phyloP scores from a whole-genome alignment of 2,113 vertebrate species.

The Atractosteus spatula region DNA sequence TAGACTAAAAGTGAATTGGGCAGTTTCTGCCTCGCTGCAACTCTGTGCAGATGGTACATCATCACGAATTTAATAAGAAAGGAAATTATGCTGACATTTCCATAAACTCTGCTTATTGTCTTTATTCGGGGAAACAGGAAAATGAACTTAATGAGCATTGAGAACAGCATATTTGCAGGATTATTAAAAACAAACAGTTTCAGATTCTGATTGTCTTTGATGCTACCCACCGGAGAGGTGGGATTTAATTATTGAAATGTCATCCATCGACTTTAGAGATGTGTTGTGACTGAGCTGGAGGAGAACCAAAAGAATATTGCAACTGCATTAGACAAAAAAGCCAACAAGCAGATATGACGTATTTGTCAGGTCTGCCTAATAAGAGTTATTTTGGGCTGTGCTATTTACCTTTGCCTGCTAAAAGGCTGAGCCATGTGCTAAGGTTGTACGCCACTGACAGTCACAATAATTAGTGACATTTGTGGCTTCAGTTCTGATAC shows the following conservation, averaged over 20 bases:
- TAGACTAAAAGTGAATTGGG: background rate
- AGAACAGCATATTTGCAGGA: background rate
- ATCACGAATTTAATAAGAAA: background rate
- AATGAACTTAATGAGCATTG: background rate
- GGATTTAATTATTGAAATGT: conserved; percentile 33
- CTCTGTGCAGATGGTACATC: background rate
- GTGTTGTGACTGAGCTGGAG: background rate
- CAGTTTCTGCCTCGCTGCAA: background rate
- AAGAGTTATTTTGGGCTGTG: background rate
- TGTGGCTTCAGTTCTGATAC: no score
- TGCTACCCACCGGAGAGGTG: background rate
- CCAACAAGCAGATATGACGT: background rate
- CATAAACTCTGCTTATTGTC: background rate
- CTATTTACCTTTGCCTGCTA: background rate
- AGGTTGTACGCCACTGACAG: background rate
- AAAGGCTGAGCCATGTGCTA: background rate
- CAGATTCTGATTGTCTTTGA: background rate
- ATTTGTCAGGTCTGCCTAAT: background rate
- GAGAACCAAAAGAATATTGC: background rate
- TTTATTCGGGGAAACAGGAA: conserved; percentile 6
- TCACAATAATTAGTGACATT: no score
- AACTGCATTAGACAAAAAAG: no score
- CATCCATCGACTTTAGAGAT: conserved; percentile 23
- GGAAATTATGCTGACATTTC: conserved; percentile 12
- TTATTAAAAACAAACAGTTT: conserved; percentile 20